Evolutionary conservation across 2,113 vertebrate species (phyloP), one percentile per base, ranked within the genome.

Genomic region (Brachypteracias leptosomus): DNA sequence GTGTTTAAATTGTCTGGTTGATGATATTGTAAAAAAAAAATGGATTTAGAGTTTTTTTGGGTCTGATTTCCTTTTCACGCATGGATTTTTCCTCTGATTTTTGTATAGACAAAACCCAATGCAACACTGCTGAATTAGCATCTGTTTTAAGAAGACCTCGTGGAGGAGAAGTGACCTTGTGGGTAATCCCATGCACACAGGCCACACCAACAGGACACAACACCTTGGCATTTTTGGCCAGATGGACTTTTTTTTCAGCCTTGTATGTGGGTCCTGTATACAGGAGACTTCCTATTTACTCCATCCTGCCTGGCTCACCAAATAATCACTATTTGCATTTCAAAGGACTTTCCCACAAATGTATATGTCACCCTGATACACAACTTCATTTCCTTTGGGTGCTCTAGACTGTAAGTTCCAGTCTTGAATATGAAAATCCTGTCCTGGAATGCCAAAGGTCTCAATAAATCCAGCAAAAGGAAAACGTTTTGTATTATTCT

Each of bases 381-480:
- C 47, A 75, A 16, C 76, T 75, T 89, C 42, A 70, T 76, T 63
- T 85, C 70, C 19, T 88, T 70, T 42, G 63, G 88, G 61, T 29
- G 63, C 66, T 84, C 85, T 55, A 85, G 74, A 76, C 73, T n/a
- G 25, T 90, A 93, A 55, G 83, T 90, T 82, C 75, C 80, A 52
- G 36, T 67, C 85, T 36, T 74, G 59, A 52, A 70, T 68, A 87
- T 29, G 62, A 77, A 95, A 95, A 77, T 65, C 90, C 89, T 89
- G 40, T 55, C 81, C 21, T 25, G 28, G 82, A 87, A 82, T 83
- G 88, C 35, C 46, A 54, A 88, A 77, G 70, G 44, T 74, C 81
- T 36, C 77, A 51, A 90, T 79, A 97, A 73, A 95, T 93, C 84
- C 90, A 86, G 86, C 42, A 76, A 95, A 95, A 95, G 65, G 63